Evolutionary conservation across 1,140 invertebrate genomes (phyloP), one percentile per base, ranked within the genome.

Genomic region (Dermatophagoides farinae): DNA sequence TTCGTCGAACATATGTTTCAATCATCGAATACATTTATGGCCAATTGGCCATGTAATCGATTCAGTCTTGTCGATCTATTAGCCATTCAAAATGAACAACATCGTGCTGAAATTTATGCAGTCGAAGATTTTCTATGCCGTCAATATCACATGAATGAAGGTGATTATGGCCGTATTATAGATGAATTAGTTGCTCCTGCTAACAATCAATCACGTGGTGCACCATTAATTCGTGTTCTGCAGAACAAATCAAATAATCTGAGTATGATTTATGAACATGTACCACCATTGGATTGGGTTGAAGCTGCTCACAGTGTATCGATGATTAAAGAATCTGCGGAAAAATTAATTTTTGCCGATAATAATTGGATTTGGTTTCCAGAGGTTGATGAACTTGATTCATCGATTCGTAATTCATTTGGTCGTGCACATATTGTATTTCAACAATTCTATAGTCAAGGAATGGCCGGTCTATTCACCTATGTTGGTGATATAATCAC

Each of bases 221-320:
- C 58, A 10, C 31, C 58, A 22, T 6, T 60, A 1, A 43, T 60
- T 51, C n/a, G 22, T n/a, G 49, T 31, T 18, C 5, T 60, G 12
- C 58, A 60, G 23, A 60, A 25, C 23, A 31, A 37, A 53, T 52
- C 58, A 18, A 16, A 22, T 16, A 43, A 60, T 20, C 20, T 43
- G 22, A 37, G 10, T 16, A 18, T n/a, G n/a, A 43, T 60, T 49
- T 50, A 60, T 25, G 22, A 31, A 12, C 9, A 54, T 41, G 12
- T 60, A 14, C 58, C 58, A 31, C 46, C 25, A 43, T 41, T 60
- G n/a, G 58, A 60, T 53, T 60, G 58, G 58, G 58, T 60, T 23
- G 58, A 60, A 25, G 58, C 58, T 11, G 44, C 58, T 10, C 22
- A 57, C 10, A 60, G 58, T 54, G 14, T 60, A 12, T 22, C 58